phyloP scores from a whole-genome alignment of 1,140 invertebrate species.

The Hyles euphorbiae region DNA sequence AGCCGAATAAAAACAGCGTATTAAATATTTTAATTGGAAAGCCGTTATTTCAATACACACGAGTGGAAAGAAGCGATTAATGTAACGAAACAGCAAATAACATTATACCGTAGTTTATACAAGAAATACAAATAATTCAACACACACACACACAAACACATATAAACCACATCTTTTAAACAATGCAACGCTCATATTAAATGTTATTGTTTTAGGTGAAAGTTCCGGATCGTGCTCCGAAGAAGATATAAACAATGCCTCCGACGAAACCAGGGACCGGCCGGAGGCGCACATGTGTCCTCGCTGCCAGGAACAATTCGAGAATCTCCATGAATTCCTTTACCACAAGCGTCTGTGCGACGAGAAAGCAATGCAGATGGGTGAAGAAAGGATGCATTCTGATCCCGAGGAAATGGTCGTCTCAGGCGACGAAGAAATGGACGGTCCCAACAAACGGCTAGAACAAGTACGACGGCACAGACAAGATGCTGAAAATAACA shows the following conservation, averaged over 20 bases:
- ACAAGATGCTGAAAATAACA: slow-evolving; percentile 87
- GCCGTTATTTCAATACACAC: no score
- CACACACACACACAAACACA: neutral
- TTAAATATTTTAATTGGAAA: no score
- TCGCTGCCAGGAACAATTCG: slow-evolving; percentile 77
- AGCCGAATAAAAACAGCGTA: no score
- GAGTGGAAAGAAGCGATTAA: no score
- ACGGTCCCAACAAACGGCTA: slow-evolving; percentile 76
- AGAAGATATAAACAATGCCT: slow-evolving; percentile 69
- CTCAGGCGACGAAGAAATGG: slow-evolving; percentile 78
- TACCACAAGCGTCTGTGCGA: slow-evolving; percentile 75
- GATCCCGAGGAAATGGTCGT: slow-evolving; percentile 80
- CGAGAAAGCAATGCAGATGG: slow-evolving; percentile 74
- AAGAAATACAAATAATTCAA: neutral
- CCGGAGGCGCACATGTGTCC: slow-evolving; percentile 75
- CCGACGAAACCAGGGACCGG: slow-evolving; percentile 59
- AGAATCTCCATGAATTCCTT: slow-evolving; percentile 75
- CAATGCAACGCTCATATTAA: no score
- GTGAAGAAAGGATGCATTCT: slow-evolving; percentile 78
- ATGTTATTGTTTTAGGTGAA: slow-evolving; percentile 74
- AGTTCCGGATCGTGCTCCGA: slow-evolving; percentile 75
- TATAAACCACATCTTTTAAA: neutral
- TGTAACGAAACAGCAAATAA: no score
- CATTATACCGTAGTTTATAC: neutral
- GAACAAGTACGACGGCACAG: slow-evolving; percentile 80